Base-by-base conservation (phyloP, 1,140 invertebrate species). In the Zaprionus ghesquierei region DNA sequence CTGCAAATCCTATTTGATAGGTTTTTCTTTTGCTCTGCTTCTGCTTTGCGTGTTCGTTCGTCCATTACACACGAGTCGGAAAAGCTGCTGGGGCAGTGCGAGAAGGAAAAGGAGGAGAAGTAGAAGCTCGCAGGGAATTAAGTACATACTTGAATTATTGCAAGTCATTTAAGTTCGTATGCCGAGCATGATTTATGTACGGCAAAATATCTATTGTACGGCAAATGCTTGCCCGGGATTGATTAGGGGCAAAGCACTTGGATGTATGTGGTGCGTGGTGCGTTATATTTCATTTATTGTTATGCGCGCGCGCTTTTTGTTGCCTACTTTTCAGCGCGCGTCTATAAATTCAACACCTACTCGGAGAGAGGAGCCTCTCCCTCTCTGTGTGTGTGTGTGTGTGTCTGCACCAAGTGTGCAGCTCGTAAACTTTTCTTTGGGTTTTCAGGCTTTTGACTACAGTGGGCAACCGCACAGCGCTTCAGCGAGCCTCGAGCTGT, bases 1-100 rank as follows among this genome's bases (percentile, higher is more conserved):
- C 72, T 81, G 72, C 82, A 87, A 87, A 86, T 82, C 84, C 82
- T 72, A 78, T 81, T 82, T 82, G 84, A 82, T 76, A 69, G 76
- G 82, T 69, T 81, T 68, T 59, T 27, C 44, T 53, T 65, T 61
- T 75, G 46, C 20, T 23, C 56, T 64, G 54, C 23, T 13, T 29
- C 27, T 49, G 53, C 44, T 72, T 55, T 73, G 77, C 49, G 66
- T 71, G 61, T 20, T 54, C n/a, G n/a, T 44, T 38, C 54, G 44
- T 25, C 61, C 33, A 64, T 62, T 65, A 44, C 61, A 55, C 41
- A 51, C 22, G 58, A 68, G 49, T 15, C n/a, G 60, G 8, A 15
- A 25, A 38, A 41, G n/a, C 35, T 41, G 35, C 35, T 38, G n/a
- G 13, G 15, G n/a, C 35, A 15, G 13, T 41, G 35, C 0, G 27